Percentiles rank a stretch among this genome's conserved stretches.
Evolutionary conservation across 1,140 invertebrate genomes (phyloP).

Genomic region (Microvelia longipes): DNA sequence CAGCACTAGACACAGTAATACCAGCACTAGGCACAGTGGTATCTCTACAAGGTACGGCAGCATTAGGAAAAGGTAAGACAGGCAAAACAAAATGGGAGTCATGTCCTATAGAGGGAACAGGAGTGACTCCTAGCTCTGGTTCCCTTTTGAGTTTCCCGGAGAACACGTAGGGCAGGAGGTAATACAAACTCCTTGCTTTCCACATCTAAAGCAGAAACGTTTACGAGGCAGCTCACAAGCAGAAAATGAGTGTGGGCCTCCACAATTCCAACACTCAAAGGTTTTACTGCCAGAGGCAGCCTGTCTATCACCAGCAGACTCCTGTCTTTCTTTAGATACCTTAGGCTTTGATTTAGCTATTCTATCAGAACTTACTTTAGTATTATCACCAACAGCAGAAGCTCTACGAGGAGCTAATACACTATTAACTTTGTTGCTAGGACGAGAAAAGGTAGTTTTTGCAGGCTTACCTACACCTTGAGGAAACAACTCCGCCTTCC

Average conservation of each 20-base stretch:
- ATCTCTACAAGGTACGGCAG: too few species aligned
- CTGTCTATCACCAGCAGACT: neutral
- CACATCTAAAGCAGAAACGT: neutral
- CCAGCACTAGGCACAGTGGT: too few species aligned
- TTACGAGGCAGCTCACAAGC: neutral
- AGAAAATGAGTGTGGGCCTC: neutral
- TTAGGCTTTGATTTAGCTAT: neutral
- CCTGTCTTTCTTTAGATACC: neutral
- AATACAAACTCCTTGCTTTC: neutral
- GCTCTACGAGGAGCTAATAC: neutral
- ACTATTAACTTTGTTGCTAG: neutral
- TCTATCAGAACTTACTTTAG: too few species aligned
- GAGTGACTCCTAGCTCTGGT: neutral
- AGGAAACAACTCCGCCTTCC: neutral
- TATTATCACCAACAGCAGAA: neutral
- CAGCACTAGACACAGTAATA: too few species aligned
- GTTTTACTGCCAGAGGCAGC: neutral
- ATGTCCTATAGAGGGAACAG: too few species aligned
- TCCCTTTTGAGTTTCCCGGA: neutral
- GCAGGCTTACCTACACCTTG: neutral
- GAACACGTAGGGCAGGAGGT: neutral
- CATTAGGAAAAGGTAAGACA: too few species aligned
- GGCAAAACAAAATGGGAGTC: too few species aligned
- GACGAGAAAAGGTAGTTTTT: neutral
- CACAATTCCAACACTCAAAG: neutral